Percentiles rank a stretch among this genome's conserved stretches.
Conservation (phyloP, 1,140 invertebrate genomes). For the Penaeus indicus region DNA sequence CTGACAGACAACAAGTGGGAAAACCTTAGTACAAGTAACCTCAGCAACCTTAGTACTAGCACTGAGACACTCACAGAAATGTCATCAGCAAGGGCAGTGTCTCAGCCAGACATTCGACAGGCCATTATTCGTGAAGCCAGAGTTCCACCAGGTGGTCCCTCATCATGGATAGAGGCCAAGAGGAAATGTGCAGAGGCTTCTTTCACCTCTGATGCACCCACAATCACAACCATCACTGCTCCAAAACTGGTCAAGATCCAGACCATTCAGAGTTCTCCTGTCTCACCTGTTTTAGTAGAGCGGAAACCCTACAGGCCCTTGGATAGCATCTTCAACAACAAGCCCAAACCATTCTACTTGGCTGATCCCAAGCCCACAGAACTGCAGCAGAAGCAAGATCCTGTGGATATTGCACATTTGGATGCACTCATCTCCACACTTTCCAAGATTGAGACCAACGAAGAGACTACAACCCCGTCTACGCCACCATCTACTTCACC, state of each 20-base stretch:
- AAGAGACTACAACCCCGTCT: conserved; percentile 12
- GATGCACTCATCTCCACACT: conserved; percentile 65
- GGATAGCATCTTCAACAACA: conserved; percentile 63
- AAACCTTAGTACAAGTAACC: conserved; percentile 56
- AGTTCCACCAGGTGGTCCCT: conserved; percentile 51
- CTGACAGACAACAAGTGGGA: conserved; percentile 64
- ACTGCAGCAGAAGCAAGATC: conserved; percentile 32
- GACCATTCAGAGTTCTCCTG: conserved; percentile 50
- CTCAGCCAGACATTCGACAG: conserved; percentile 63
- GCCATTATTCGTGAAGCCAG: conserved; percentile 63
- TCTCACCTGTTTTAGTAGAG: conserved; percentile 45
- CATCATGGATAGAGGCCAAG: background rate
- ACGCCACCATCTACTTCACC: conserved; percentile 26
- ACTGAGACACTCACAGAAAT: conserved; percentile 66
- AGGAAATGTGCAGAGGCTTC: background rate
- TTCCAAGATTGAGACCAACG: conserved; percentile 52
- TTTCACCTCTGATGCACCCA: conserved; percentile 9
- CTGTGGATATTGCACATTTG: conserved; percentile 59
- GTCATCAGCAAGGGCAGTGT: conserved; percentile 58
- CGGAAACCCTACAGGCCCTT: conserved; percentile 58
- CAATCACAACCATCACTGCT: conserved; percentile 53
- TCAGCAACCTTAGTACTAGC: conserved; percentile 61
- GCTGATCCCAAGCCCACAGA: conserved; percentile 25
- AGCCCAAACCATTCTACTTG: conserved; percentile 64
- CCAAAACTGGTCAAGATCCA: conserved; percentile 62